Percentiles rank a stretch among this genome's conserved stretches.
phyloP scores from a whole-genome alignment of 1,140 invertebrate species.

The Pseudomyrmex gracilis region DNA sequence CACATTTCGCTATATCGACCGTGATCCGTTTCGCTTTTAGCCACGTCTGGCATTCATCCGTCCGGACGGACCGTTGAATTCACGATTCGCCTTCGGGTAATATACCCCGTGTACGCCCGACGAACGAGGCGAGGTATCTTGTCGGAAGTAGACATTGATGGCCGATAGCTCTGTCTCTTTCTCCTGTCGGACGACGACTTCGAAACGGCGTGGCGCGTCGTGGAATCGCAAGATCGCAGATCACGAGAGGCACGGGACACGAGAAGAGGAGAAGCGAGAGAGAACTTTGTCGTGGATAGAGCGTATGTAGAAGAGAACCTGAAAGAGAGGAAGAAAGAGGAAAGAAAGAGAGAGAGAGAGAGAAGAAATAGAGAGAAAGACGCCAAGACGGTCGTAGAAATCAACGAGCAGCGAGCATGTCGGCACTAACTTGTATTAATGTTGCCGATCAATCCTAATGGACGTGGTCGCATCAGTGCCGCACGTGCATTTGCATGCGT shows the following conservation, averaged over 20 bases:
- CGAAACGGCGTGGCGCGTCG: constrained; percentile 65
- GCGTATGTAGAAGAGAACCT: background rate
- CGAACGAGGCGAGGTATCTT: constrained; percentile 59
- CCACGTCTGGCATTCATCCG: constrained; percentile 20
- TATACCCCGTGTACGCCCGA: constrained; percentile 25
- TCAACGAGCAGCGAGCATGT: constrained; percentile 78
- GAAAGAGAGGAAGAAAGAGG: background rate
- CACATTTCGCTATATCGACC: constrained; percentile 34
- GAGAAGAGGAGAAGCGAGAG: background rate
- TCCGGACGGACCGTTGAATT: constrained; percentile 54
- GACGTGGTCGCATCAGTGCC: constrained; percentile 81
- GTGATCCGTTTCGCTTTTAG: constrained; percentile 55
- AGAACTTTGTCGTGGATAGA: constrained; percentile 2
- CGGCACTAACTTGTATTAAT: constrained; percentile 85
- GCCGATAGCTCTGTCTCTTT: constrained; percentile 62
- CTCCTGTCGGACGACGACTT: constrained; percentile 29
- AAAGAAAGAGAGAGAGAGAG: constrained; percentile 58
- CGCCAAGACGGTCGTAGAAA: constrained; percentile 58
- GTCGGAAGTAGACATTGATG: constrained; percentile 74
- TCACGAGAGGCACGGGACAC: constrained; percentile 58
- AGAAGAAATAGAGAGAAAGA: constrained; percentile 34
- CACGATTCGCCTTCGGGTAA: constrained; percentile 54
- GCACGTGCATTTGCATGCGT: constrained; percentile 81
- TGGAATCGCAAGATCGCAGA: constrained; percentile 73
- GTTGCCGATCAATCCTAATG: constrained; percentile 85